phyloP scores from a whole-genome alignment of 2,113 vertebrate species.

The human (Homo sapiens) region DNA sequence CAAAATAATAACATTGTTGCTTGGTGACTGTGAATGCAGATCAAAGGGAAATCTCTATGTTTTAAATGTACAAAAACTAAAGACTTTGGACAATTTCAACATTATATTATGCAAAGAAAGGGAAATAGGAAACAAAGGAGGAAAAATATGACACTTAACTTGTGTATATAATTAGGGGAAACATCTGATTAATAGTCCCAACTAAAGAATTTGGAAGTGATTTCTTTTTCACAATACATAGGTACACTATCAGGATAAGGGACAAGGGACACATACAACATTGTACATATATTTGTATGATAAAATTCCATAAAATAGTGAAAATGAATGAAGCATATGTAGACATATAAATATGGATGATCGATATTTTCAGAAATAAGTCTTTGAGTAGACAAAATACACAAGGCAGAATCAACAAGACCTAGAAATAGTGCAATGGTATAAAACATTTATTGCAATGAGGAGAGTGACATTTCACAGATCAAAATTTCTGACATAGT shows the following conservation, averaged over 20 bases:
- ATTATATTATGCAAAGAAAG: background rate
- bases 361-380: background rate
- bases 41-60: background rate
- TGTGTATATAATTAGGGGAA: background rate
- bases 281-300: background rate
- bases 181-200: background rate
- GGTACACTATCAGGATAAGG: background rate
- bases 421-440: background rate
- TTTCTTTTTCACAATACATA: background rate
- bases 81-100: background rate
- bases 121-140: background rate
- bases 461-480: background rate
- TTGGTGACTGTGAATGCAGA: background rate
- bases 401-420: background rate
- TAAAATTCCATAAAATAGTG: background rate
- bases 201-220: background rate
- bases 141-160: background rate
- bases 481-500: background rate
- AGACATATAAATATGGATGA: background rate
- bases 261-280: background rate
- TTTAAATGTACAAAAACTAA: background rate
- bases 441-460: background rate
- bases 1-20: background rate
- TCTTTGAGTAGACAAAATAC: background rate
- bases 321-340: background rate